A percentile compares a stretch with the other conserved stretches of the same genome.
Evolutionary conservation across 2,113 vertebrate species (phyloP).

Genomic region (Spea multiplicata): DNA sequence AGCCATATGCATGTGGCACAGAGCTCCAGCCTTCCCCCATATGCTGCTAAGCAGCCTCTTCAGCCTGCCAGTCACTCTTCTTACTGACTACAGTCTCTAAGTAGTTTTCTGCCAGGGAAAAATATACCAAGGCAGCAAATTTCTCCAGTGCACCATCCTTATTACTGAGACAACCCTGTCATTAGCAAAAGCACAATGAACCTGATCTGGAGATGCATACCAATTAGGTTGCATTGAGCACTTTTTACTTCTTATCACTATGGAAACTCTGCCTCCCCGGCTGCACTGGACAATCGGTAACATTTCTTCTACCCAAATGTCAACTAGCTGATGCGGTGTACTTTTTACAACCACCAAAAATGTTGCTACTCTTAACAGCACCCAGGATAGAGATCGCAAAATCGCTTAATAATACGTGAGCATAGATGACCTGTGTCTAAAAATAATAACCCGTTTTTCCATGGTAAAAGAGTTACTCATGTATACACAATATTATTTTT

Average conservation of each 20-base stretch:
- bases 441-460: slow-evolving; percentile 10
- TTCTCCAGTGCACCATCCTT: slow-evolving; percentile 86
- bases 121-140: slow-evolving; percentile 83
- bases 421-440: background rate
- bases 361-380: slow-evolving; percentile 37
- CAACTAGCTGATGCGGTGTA: slow-evolving; percentile 75
- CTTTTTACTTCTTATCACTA: slow-evolving; percentile 82
- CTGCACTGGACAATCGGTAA: slow-evolving; percentile 76
- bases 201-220: slow-evolving; percentile 85
- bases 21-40: slow-evolving; percentile 76
- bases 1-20: slow-evolving; percentile 77
- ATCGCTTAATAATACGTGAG: background rate
- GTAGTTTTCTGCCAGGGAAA: slow-evolving; percentile 82
- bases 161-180: slow-evolving; percentile 88
- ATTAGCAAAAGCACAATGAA: slow-evolving; percentile 89
- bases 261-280: slow-evolving; percentile 77
- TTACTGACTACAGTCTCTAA: slow-evolving; percentile 78
- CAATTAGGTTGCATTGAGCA: slow-evolving; percentile 82
- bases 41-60: slow-evolving; percentile 76
- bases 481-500: slow-evolving; percentile 7
- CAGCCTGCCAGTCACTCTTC: slow-evolving; percentile 80
- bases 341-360: slow-evolving; percentile 64
- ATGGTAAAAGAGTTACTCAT: background rate
- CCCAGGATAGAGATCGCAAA: slow-evolving; percentile 53
- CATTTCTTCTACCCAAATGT: slow-evolving; percentile 78